Conservation (phyloP, 2,888 invertebrate species). For the Ferdinandea cuprea region DNA sequence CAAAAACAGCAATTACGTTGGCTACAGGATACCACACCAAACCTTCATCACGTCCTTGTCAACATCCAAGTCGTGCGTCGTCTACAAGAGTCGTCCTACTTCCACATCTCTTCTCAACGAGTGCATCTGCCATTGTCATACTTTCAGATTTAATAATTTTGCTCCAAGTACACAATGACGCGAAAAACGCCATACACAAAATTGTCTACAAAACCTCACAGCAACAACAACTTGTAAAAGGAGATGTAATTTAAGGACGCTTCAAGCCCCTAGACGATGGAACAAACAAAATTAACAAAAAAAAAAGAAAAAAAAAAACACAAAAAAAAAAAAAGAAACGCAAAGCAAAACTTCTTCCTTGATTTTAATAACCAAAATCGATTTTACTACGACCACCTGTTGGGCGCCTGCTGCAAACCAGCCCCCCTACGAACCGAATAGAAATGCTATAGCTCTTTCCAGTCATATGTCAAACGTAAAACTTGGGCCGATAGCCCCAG, state of each 20-base stretch:
- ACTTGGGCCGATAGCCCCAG: conserved; percentile 63
- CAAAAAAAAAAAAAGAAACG: conserved; percentile 27
- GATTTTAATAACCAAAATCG: conserved; percentile 67
- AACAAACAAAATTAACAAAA: conserved; percentile 27
- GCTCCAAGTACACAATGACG: conserved; percentile 23
- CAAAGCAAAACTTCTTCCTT: conserved; percentile 51
- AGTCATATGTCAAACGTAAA: conserved; percentile 61
- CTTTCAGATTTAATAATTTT: conserved; percentile 59
- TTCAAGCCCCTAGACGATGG: conserved; percentile 39
- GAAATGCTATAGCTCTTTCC: conserved; percentile 26
- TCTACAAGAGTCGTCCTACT: conserved; percentile 33
- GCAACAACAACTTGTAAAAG: conserved; percentile 9
- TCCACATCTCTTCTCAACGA: conserved; percentile 2
- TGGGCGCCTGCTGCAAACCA: conserved; percentile 14
- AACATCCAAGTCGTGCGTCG: conserved; percentile 53
- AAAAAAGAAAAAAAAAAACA: conserved; percentile 14
- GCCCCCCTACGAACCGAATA: conserved; percentile 26
- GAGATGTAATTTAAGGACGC: conserved; percentile 47
- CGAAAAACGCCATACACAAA: conserved; percentile 27
- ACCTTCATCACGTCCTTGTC: conserved; percentile 48
- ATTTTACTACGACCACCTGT: conserved; percentile 75
- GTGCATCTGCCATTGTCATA: conserved; percentile 59
- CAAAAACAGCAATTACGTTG: conserved; percentile 28
- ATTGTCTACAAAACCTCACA: neutral
- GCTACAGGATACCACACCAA: conserved; percentile 32